Percentiles rank a stretch among this genome's conserved stretches.
phyloP scores from a whole-genome alignment of 2,113 vertebrate genomes.

The Tor tambroides region DNA sequence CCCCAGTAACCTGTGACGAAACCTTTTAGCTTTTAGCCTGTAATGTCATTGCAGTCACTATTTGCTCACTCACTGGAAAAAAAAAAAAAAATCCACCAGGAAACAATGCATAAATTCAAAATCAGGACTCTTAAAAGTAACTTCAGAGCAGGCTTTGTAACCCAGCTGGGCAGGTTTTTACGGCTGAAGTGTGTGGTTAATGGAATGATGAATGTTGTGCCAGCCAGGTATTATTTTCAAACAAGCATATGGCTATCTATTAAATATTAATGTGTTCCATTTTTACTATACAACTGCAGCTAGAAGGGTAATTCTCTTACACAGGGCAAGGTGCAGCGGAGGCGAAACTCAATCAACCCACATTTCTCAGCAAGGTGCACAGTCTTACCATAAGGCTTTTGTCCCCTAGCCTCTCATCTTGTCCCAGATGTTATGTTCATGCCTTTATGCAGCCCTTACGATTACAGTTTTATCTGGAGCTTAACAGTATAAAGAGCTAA shows the following conservation, averaged over 20 bases:
- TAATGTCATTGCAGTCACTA: background rate
- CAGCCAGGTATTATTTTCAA: constrained; percentile 47
- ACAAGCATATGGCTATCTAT: constrained; percentile 50
- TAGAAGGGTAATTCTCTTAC: constrained; percentile 11
- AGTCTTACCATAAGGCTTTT: background rate
- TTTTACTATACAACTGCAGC: constrained; percentile 10
- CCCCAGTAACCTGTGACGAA: constrained; percentile 4
- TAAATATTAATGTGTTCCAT: constrained; percentile 44
- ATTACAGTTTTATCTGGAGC: background rate
- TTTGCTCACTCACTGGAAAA: background rate
- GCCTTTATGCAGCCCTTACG: no score
- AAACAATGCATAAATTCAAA: constrained; percentile 9
- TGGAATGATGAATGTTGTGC: constrained; percentile 47
- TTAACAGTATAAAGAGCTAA: background rate
- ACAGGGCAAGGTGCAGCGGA: background rate
- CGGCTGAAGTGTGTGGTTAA: constrained; percentile 31
- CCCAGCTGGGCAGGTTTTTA: constrained; percentile 37
- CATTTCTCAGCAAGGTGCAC: background rate
- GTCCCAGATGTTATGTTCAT: background rate
- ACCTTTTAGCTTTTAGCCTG: constrained; percentile 18
- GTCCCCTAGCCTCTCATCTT: background rate
- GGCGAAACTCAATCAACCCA: background rate
- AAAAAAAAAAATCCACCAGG: background rate
- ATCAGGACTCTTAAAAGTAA: constrained; percentile 22
- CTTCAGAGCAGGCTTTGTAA: constrained; percentile 22